Conservation (phyloP, 2,888 invertebrate genomes). For the Allophyes oxyacanthae region DNA sequence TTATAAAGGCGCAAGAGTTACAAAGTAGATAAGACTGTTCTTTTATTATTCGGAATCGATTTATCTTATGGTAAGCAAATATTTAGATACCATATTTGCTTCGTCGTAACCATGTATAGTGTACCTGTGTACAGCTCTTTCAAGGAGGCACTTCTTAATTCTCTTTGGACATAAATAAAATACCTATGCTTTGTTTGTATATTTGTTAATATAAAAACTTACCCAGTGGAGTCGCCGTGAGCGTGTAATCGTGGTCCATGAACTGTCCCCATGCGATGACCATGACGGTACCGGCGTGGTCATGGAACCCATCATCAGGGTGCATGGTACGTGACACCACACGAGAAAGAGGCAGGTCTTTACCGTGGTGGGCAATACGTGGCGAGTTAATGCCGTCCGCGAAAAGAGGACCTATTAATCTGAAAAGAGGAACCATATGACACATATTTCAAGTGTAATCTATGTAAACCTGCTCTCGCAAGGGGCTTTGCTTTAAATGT, state of each 20-base stretch:
- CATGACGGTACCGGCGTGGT: constrained; percentile 98
- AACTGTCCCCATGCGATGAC: constrained; percentile 98
- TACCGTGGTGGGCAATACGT: constrained; percentile 93
- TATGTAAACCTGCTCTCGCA: constrained; percentile 24
- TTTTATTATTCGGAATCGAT: too few relatives aligned
- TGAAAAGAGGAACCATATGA: constrained; percentile 64
- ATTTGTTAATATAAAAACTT: too few relatives aligned
- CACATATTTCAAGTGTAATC: constrained; percentile 24
- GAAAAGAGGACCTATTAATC: constrained; percentile 94
- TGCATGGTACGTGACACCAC: constrained; percentile 97
- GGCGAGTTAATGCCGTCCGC: constrained; percentile 96
- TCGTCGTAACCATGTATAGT: too few relatives aligned
- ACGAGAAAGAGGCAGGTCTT: constrained; percentile 93
- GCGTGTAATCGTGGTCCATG: constrained; percentile 97
- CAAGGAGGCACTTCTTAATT: too few relatives aligned
- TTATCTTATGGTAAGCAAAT: too few relatives aligned
- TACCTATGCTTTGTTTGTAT: too few relatives aligned
- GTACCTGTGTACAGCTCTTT: too few relatives aligned
- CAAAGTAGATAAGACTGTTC: too few relatives aligned
- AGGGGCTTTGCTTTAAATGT: constrained; percentile 39
- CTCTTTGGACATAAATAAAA: too few relatives aligned
- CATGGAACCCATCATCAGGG: constrained; percentile 97
- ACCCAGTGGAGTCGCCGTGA: constrained; percentile 96
- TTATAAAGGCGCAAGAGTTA: too few relatives aligned
- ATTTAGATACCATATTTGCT: too few relatives aligned